Evolutionary conservation across 2,113 vertebrate species (phyloP).

Genomic region (Syngnathus floridae): DNA sequence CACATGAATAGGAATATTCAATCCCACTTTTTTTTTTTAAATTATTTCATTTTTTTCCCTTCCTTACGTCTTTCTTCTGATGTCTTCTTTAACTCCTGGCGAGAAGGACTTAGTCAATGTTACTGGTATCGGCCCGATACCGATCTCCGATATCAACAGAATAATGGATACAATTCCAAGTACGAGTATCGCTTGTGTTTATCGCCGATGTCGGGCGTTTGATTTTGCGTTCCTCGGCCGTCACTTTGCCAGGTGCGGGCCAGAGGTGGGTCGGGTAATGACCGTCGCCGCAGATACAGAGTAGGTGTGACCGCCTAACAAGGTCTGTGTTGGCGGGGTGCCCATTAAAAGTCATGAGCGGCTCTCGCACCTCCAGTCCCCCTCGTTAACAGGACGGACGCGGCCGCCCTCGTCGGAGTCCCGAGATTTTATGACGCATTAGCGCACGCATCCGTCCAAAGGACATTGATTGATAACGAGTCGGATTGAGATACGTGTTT

Average conservation of each 20-base stretch:
- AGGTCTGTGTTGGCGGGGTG: conserved; percentile 62
- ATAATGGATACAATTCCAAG: too few relatives aligned
- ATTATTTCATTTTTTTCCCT: too few relatives aligned
- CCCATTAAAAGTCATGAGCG: conserved; percentile 65
- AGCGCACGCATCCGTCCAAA: neutral
- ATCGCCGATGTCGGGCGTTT: conserved; percentile 45
- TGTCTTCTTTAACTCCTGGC: too few relatives aligned
- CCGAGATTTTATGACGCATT: neutral
- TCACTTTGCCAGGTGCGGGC: conserved; percentile 66
- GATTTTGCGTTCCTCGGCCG: conserved; percentile 45
- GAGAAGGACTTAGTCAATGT: too few relatives aligned
- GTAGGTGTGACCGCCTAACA: conserved; percentile 76
- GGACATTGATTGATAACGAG: neutral
- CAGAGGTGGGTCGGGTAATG: conserved; percentile 67
- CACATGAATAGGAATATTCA: too few relatives aligned
- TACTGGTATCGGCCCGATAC: too few relatives aligned
- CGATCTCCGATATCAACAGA: conserved; percentile 8
- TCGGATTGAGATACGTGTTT: conserved; percentile 14
- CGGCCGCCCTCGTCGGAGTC: conserved; percentile 1
- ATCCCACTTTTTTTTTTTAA: too few relatives aligned
- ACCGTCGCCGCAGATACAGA: conserved; percentile 58
- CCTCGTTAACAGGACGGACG: conserved; percentile 58
- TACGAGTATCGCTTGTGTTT: conserved; percentile 34
- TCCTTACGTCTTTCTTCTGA: too few relatives aligned
- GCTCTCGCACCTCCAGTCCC: conserved; percentile 34